Evolutionary conservation across 2,888 invertebrate species (phyloP), one percentile per base, ranked within the genome.

Genomic region (Tachina grossa): DNA sequence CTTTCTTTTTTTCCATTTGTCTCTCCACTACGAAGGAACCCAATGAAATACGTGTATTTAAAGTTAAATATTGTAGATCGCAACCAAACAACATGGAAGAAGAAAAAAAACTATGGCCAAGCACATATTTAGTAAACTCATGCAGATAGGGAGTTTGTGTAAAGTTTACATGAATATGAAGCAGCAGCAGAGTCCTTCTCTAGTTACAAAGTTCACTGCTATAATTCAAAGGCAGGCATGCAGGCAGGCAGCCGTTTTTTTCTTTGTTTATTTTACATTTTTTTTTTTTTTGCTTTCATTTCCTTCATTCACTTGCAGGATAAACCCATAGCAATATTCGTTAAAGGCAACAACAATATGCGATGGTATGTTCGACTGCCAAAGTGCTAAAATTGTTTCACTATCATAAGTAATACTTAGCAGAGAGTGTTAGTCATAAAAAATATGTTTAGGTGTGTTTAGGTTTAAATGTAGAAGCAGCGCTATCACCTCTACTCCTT

Each of bases 181-280:
- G 41, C 53, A 41, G 41, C 53, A 41, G 22, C 19, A 55, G 51
- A 71, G 61, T 80, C 76, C 75, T 85, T 79, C 49, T 76, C 63
- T 31, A 59, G 72, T 75, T 66, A 63, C 79, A 79, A 76, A 83
- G 83, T 85, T 83, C 83, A 80, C 43, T 66, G 79, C 85, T 71
- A 76, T 83, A 83, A 72, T 57, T 85, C 83, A 85, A 79, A 79
- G 83, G 71, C 69, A 79, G 71, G 82, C 83, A 75, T 66, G 82
- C 83, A 75, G 71, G 82, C 83, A 75, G 71, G 82, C 83, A 75
- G 75, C 66, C 75, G 49, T 71, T 43, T 79, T 55, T 83, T 43
- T n/a, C n/a, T 31, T 59, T n/a, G 11, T 47, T 43, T 43, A 14
- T 55, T 49, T 47, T 10, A 19, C 5, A 1, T 31, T 31, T 31